Base-by-base conservation (phyloP, 2,888 invertebrate species). In the Vanessa cardui region DNA sequence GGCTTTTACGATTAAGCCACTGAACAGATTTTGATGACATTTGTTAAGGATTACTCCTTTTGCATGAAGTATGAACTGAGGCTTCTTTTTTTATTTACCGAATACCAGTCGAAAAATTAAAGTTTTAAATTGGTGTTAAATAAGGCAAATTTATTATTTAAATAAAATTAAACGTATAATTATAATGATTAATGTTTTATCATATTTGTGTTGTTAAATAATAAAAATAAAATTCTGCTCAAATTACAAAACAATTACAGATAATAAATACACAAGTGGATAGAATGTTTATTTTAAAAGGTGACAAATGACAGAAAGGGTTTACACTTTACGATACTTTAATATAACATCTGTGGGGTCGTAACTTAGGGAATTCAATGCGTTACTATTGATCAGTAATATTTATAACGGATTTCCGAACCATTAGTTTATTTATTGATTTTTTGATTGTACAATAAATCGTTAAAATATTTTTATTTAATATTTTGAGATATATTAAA, bases 301-400 rank as follows among this genome's bases (percentile, higher is more conserved):
- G 39, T 21, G n/a, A 12, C 47, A 56, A 62, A 69, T 59, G 26
- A 63, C 56, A 52, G 18, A 70, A 72, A 70, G 73, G 71, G 73
- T 73, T 64, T 64, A 46, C 47, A 71, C 63, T 77, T 80, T 78
- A 79, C 73, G 77, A 77, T 65, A 73, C 61, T 73, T 77, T 79
- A 77, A 79, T 79, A 62, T 58, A 62, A 72, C 71, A 75, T 75
- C 74, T 77, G 80, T 71, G 80, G 80, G 76, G 75, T 79, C 80
- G 79, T 80, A 80, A 80, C 75, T 80, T 71, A 77, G 68, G 47
- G 16, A 20, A 50, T 62, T 39, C 56, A 56, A 56, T 56, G 39
- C 8, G 9, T 39, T 12, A 56, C 4, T 56, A 56, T 56, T 56
- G 33, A 56, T 66, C 70, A 68, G 70, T 73, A 72, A 76, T 62